Conservation (phyloP, 2,888 invertebrate genomes). For the Drosophila koepferae region DNA sequence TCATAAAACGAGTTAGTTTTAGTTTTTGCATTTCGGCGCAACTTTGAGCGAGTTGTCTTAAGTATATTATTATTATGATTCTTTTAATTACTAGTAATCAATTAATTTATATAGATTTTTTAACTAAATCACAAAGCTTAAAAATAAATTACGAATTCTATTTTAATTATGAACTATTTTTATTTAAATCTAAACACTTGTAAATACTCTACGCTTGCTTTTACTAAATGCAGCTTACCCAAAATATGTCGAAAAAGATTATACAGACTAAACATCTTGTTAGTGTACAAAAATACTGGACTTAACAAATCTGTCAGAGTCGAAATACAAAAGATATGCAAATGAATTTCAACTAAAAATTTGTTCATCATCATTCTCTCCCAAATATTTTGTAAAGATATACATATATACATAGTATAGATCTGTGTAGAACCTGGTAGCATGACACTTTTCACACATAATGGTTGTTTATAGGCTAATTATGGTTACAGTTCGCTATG, state of each 20-base stretch:
- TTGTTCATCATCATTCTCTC: neutral
- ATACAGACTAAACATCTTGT: constrained; percentile 12
- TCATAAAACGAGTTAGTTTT: constrained; percentile 19
- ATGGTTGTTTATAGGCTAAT: constrained; percentile 62
- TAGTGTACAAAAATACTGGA: constrained; percentile 22
- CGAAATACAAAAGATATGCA: neutral
- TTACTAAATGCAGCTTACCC: constrained; percentile 26
- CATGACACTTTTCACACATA: constrained; percentile 31
- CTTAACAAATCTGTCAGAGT: constrained; percentile 41
- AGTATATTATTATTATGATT: constrained; percentile 60
- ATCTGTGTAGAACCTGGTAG: constrained; percentile 23
- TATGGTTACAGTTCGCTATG: constrained; percentile 64
- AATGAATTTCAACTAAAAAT: neutral
- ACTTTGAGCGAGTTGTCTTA: constrained; percentile 67
- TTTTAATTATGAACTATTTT: constrained; percentile 35
- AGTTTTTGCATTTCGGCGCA: constrained; percentile 58
- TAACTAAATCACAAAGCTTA: constrained; percentile 34
- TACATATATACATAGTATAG: constrained; percentile 11
- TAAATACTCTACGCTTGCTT: constrained; percentile 52
- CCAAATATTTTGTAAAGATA: neutral
- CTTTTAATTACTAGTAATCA: constrained; percentile 18
- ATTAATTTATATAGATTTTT: constrained; percentile 51
- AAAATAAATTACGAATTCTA: constrained; percentile 46
- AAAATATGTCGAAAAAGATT: constrained; percentile 1
- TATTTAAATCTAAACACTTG: constrained; percentile 37